These are phyloP conservation scores for Aurelia aurita complex sp. Pacific DNA, from an alignment of 30 jellyfish, hydroid and myxozoan species.

Conservation along the genomic window DNA sequence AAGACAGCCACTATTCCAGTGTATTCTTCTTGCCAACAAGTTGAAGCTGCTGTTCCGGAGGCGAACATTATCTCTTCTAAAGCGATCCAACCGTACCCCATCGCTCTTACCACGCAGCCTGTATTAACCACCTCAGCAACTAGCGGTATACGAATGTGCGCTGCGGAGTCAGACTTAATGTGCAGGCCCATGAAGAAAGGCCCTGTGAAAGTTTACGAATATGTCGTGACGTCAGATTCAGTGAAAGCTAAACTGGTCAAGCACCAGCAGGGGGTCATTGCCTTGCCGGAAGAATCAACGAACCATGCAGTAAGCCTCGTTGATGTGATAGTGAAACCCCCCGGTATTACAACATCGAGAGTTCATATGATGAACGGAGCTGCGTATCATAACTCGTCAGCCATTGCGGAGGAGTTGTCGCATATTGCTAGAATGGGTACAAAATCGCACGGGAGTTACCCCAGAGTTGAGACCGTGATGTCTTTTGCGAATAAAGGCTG, in stretches of 20 bases:
- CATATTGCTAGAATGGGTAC: neutral
- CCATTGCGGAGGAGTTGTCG: neutral
- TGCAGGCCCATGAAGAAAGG: slow-evolving; percentile 21
- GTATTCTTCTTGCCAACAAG: neutral
- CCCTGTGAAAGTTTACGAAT: slow-evolving; percentile 44
- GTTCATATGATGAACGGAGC: neutral
- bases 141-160: slow-evolving; percentile 27
- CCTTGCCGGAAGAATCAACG: neutral
- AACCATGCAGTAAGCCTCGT: neutral
- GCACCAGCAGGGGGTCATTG: slow-evolving; percentile 49
- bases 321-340: neutral
- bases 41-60: neutral
- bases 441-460: neutral
- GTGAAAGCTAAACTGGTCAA: slow-evolving; percentile 43
- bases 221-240: slow-evolving; percentile 50
- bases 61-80: neutral
- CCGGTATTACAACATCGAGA: neutral
- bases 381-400: neutral
- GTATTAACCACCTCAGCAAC: slow-evolving; percentile 8
- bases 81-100: neutral
- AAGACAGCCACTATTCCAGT: neutral
- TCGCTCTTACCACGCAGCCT: neutral
- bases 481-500: slow-evolving; percentile 50
- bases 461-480: slow-evolving; percentile 45
- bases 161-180: slow-evolving; percentile 27